phyloP scores from a whole-genome alignment of 2,888 invertebrate genomes.

The Rhorus exstirpatorius region DNA sequence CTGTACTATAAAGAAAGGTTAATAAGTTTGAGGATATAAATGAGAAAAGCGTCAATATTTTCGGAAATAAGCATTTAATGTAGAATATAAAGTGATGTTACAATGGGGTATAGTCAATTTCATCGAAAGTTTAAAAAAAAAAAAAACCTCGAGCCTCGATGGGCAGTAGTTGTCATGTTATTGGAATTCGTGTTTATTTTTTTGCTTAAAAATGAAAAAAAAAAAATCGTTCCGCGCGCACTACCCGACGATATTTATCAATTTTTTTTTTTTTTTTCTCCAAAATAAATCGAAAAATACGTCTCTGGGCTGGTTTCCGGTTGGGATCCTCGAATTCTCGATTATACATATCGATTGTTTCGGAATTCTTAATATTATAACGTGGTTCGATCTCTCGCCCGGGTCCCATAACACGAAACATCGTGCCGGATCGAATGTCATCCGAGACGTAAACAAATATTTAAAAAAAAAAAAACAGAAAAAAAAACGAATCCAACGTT shows the following conservation, averaged over 20 bases:
- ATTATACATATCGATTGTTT: neutral
- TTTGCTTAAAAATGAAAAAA: neutral
- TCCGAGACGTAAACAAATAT: too few species aligned
- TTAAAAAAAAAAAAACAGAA: neutral
- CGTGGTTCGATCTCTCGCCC: conserved; percentile 27
- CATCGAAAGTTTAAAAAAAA: conserved; percentile 58
- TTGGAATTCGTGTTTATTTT: too few species aligned
- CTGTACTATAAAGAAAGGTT: too few species aligned
- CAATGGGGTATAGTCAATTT: conserved; percentile 69
- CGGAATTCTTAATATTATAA: neutral
- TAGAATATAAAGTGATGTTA: conserved; percentile 76
- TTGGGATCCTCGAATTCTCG: neutral
- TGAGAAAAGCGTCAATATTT: conserved; percentile 66
- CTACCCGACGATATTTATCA: too few species aligned
- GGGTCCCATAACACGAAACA: neutral
- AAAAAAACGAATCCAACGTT: conserved; percentile 42
- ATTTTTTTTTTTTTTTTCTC: too few species aligned
- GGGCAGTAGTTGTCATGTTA: conserved; percentile 73
- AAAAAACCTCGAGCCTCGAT: conserved; percentile 67
- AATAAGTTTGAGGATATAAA: conserved; percentile 1
- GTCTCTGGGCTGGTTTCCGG: too few species aligned
- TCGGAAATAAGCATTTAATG: conserved; percentile 77
- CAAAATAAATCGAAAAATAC: too few species aligned
- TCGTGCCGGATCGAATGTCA: conserved; percentile 30
- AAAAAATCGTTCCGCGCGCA: too few species aligned